phyloP scores from a whole-genome alignment of 1,140 invertebrate species.

The Hetaerina americana region DNA sequence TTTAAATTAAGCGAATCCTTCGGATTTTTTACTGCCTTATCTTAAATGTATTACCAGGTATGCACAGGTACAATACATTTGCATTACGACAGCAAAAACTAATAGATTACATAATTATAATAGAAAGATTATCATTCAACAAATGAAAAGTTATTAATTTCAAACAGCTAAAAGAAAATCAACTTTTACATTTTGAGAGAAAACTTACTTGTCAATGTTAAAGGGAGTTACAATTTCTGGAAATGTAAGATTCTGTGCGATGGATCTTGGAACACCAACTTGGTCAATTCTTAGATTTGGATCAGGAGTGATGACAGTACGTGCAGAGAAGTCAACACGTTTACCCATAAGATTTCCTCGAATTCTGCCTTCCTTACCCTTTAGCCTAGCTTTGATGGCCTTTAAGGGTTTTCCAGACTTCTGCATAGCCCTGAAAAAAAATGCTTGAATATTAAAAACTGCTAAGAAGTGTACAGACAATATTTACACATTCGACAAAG shows the following conservation, averaged over 20 bases:
- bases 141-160: slow-evolving; percentile 6
- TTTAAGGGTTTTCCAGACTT: slow-evolving; percentile 98
- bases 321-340: slow-evolving; percentile 97
- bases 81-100: background rate
- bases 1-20: too few relatives aligned
- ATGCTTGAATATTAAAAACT: too few relatives aligned
- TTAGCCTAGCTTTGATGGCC: slow-evolving; percentile 83
- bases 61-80: too few relatives aligned
- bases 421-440: slow-evolving; percentile 75
- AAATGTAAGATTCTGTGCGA: slow-evolving; percentile 98
- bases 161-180: slow-evolving; percentile 7
- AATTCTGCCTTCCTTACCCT: slow-evolving; percentile 95
- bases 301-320: slow-evolving; percentile 99
- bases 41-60: too few relatives aligned
- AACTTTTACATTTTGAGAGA: slow-evolving; percentile 10
- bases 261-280: slow-evolving; percentile 94
- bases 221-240: slow-evolving; percentile 99
- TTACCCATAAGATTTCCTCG: slow-evolving; percentile 99
- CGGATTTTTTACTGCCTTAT: too few relatives aligned
- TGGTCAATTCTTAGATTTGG: slow-evolving; percentile 97
- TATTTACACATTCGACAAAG: too few relatives aligned
- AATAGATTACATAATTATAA: background rate
- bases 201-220: slow-evolving; percentile 77
- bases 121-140: background rate
- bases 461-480: too few relatives aligned